phyloP scores from a whole-genome alignment of 2,888 invertebrate genomes.

The Agonopterix subpropinquella region DNA sequence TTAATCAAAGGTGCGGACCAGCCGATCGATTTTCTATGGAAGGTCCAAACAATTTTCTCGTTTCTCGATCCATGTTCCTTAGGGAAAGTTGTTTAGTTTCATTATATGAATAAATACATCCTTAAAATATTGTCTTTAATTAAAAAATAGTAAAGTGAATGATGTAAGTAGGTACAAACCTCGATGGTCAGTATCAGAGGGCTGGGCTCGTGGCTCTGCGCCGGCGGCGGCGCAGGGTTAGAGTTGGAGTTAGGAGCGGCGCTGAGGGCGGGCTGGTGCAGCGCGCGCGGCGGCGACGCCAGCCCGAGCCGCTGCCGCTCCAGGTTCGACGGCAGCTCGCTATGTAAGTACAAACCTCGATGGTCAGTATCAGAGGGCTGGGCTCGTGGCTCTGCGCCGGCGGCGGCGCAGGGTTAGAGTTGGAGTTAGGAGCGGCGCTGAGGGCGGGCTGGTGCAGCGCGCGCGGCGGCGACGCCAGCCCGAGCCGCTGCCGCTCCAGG shows the following conservation, averaged over 20 bases:
- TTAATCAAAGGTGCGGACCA: too few species aligned
- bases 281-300: constrained; percentile 85
- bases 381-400: neutral
- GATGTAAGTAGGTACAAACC: too few species aligned
- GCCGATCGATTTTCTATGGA: too few species aligned
- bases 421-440: constrained; percentile 65
- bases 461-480: constrained; percentile 88
- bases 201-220: neutral
- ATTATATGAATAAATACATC: too few species aligned
- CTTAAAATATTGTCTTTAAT: too few species aligned
- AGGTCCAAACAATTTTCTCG: too few species aligned
- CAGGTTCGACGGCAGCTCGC: constrained; percentile 95
- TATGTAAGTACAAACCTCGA: constrained; percentile 35
- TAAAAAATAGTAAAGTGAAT: too few species aligned
- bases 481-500: constrained; percentile 85
- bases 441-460: constrained; percentile 79
- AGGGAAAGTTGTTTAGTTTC: too few species aligned
- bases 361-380: neutral
- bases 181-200: neutral
- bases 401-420: neutral
- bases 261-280: constrained; percentile 78
- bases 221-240: neutral
- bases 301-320: constrained; percentile 87
- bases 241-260: constrained; percentile 53
- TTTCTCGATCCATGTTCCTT: too few species aligned